A percentile compares a stretch with the other conserved stretches of the same genome.
phyloP scores from a whole-genome alignment of 2,113 vertebrate species.

The Pyxicephalus adspersus region DNA sequence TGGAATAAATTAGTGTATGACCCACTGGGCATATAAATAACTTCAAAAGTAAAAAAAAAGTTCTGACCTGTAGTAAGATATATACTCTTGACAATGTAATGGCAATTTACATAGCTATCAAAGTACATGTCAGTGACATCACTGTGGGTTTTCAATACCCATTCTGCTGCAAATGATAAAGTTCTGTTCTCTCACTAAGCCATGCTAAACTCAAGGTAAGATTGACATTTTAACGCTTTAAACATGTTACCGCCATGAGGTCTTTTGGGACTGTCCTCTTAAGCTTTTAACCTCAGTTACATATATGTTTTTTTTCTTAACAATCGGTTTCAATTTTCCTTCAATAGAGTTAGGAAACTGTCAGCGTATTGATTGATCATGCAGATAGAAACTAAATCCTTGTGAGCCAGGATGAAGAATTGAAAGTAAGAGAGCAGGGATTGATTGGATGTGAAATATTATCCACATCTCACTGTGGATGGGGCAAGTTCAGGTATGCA shows the following conservation, averaged over 20 bases:
- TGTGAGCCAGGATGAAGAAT: constrained; percentile 20
- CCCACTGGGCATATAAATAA: background rate
- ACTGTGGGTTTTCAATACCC: background rate
- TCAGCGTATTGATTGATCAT: constrained; percentile 46
- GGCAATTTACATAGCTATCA: too few relatives aligned
- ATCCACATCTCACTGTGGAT: constrained; percentile 2
- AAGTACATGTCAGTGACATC: too few relatives aligned
- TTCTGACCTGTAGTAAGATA: too few relatives aligned
- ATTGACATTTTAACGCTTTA: constrained; percentile 22
- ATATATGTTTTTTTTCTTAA: constrained; percentile 12
- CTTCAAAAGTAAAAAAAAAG: background rate
- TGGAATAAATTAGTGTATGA: background rate
- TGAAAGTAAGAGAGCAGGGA: constrained; percentile 1
- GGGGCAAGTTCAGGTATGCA: constrained; percentile 33
- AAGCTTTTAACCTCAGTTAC: constrained; percentile 24
- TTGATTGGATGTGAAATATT: constrained; percentile 33
- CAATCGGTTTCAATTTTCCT: constrained; percentile 51
- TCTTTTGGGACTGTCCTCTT: constrained; percentile 17
- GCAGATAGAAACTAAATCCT: constrained; percentile 49
- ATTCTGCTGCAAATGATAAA: constrained; percentile 1
- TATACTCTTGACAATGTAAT: too few relatives aligned
- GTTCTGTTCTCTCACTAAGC: background rate
- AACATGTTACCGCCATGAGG: constrained; percentile 14
- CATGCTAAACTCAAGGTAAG: background rate
- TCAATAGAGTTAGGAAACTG: constrained; percentile 49